Conservation (phyloP, 1,140 invertebrate genomes). For the Oppia nitens region DNA sequence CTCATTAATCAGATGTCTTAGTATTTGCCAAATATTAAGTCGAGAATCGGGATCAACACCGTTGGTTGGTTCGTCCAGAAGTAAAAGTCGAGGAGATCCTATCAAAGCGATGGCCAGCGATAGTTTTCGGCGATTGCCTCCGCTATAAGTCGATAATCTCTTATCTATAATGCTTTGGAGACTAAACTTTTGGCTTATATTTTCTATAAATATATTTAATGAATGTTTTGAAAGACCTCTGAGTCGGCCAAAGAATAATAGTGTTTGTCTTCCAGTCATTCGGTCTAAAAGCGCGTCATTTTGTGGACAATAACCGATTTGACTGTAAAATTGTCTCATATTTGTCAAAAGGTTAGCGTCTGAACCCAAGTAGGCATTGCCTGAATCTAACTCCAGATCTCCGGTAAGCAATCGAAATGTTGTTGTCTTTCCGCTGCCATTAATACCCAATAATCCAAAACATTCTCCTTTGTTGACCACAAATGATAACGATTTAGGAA, state of each 20-base stretch:
- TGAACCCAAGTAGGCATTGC: constrained; percentile 23
- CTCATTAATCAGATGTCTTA: no score
- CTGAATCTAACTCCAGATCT: constrained; percentile 26
- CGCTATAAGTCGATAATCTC: constrained; percentile 25
- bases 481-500: constrained; percentile 46
- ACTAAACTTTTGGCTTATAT: no score
- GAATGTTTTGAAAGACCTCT: constrained; percentile 29
- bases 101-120: constrained; percentile 36
- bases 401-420: constrained; percentile 28
- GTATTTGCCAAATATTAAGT: no score
- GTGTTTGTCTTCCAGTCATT: constrained; percentile 30
- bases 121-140: constrained; percentile 39
- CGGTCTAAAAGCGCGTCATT: constrained; percentile 32
- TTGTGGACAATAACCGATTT: constrained; percentile 36
- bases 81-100: constrained; percentile 26
- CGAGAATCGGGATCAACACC: no score
- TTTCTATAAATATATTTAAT: constrained; percentile 24
- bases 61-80: no score
- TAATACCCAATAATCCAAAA: constrained; percentile 28
- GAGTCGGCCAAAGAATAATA: constrained; percentile 31
- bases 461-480: constrained; percentile 33
- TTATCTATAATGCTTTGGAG: constrained; percentile 21
- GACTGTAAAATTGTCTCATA: constrained; percentile 11
- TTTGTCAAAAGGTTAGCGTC: not conserved
- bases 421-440: constrained; percentile 29